Base-by-base conservation (phyloP, 2,797 vertebrate genomes). In the Graptemys geographica region DNA sequence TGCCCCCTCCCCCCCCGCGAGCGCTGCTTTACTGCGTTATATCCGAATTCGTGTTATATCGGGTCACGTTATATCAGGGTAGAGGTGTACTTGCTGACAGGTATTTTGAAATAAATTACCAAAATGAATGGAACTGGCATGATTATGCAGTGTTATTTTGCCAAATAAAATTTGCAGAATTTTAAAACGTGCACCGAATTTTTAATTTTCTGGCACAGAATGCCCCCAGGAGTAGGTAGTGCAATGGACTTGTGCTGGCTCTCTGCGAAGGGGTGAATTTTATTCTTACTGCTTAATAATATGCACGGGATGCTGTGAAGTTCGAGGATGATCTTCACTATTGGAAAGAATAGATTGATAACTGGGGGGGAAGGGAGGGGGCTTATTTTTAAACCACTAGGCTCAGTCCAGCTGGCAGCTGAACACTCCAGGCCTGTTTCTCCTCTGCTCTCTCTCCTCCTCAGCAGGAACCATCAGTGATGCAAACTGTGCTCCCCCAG, bases 321-420 rank as follows among this genome's bases (percentile, higher is more conserved):
- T 94, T 92, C 56, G 8, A 2, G 47, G 78, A 82, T 92, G 91
- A 97, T 94, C 91, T 93, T 94, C 31, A 25, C 1, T 84, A 55
- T 81, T 81, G 76, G 49, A 93, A 95, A 92, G 18, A 33, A 44
- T 12, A 83, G 33, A 84, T 44, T 37, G 15, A 78, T 47, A 93
- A 80, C 8, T 31, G 5, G 18, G 33, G 0, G 0, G 0, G 37
- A 11, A 5, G 10, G 16, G 4, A 1, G 2, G 8, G 6, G 1
- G 87, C 95, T 85, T 44, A 53, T 52, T 86, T 83, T 88, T 79
- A 93, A 89, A 87, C 47, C 55, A 92, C 33, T 57, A 90, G 83
- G 11, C 3, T 93, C 78, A 86, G 81, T 53, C 37, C 88, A 93
- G 91, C 57, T 82, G 87, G 79, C 41, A 91, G 79, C 53, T 44